These are phyloP conservation scores for Todiramphus saurophagus DNA, from an alignment of 2,113 vertebrate species.

Conservation along the genomic window DNA sequence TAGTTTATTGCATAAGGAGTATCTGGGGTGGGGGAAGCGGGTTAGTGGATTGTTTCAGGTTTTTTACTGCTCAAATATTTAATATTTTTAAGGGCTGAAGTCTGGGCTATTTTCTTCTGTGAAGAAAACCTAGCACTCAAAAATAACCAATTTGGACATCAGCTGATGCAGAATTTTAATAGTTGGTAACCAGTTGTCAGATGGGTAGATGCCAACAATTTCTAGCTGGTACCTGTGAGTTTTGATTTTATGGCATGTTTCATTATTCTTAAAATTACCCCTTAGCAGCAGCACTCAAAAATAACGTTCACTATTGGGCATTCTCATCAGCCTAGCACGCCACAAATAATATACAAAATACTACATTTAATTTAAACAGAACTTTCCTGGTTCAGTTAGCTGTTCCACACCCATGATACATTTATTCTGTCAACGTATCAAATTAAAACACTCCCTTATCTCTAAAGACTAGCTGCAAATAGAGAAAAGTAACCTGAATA, in stretches of 20 bases:
- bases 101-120: neutral
- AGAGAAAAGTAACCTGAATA: neutral
- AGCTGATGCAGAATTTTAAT: neutral
- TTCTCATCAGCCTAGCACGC: neutral
- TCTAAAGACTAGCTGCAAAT: neutral
- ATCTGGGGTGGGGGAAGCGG: fast-evolving
- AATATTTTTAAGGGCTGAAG: neutral
- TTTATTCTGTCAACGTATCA: neutral
- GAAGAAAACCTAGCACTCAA: neutral
- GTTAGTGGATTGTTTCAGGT: neutral
- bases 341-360: neutral
- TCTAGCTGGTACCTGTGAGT: neutral
- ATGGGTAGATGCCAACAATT: neutral
- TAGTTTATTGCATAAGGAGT: neutral
- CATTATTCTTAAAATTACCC: neutral
- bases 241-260: neutral
- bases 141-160: neutral
- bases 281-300: neutral
- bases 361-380: neutral
- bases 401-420: neutral
- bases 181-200: neutral
- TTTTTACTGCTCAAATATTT: neutral
- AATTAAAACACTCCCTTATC: neutral
- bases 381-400: neutral
- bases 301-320: neutral